These are phyloP conservation scores for Argyrosomus japonicus DNA, from an alignment of 2,113 vertebrate genomes.

Conservation along the genomic window DNA sequence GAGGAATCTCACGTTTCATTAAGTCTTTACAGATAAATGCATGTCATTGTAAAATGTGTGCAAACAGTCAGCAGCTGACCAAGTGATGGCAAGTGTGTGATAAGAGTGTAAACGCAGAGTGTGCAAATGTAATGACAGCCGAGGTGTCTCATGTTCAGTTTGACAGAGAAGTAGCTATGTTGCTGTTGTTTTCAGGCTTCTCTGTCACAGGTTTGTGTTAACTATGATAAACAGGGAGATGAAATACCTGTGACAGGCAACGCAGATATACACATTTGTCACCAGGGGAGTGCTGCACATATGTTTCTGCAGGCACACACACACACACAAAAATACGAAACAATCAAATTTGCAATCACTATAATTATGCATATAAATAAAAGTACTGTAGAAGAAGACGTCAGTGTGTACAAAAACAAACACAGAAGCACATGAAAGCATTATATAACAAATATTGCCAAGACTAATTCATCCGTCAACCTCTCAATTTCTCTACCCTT, in stretches of 20 bases:
- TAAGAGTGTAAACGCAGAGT: constrained; percentile 13
- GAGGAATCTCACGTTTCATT: constrained; percentile 59
- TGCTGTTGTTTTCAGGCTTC: constrained; percentile 29
- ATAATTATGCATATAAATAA: not conserved
- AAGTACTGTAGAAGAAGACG: not conserved
- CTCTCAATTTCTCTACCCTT: constrained; percentile 26
- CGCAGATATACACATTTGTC: constrained; percentile 24
- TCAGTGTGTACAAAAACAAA: constrained; percentile 8
- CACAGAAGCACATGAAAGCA: constrained; percentile 19
- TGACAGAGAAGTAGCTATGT: constrained; percentile 17
- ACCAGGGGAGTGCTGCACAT: not conserved
- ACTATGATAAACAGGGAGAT: constrained; percentile 30
- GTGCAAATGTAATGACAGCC: constrained; percentile 23
- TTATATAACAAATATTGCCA: constrained; percentile 27
- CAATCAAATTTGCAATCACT: not conserved
- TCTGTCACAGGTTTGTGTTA: constrained; percentile 20
- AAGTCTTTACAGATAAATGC: constrained; percentile 52
- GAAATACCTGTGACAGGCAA: constrained; percentile 27
- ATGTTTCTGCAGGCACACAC: not conserved
- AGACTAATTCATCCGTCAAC: constrained; percentile 54
- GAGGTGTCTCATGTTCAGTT: constrained; percentile 33
- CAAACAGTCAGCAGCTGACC: constrained; percentile 32
- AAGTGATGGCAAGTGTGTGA: constrained; percentile 27
- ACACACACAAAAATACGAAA: not conserved
- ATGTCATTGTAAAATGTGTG: constrained; percentile 41